phyloP scores from a whole-genome alignment of 2,888 invertebrate genomes.

The Nomada fabriciana region DNA sequence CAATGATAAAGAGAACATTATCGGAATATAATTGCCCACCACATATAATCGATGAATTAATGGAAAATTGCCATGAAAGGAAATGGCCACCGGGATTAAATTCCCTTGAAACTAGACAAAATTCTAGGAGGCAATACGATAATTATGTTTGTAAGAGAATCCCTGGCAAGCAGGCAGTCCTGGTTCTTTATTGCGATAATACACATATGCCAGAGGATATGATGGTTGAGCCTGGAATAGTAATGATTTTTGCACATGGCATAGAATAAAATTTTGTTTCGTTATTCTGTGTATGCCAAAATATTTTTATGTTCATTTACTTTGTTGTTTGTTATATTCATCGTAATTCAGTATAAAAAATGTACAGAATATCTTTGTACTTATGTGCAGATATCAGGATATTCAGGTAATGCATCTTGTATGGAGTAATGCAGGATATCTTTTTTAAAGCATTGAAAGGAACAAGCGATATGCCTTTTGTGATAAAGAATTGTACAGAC shows the following conservation, averaged over 20 bases:
- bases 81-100: conserved; percentile 97
- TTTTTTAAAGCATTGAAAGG: conserved; percentile 33
- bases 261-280: conserved; percentile 87
- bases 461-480: conserved; percentile 61
- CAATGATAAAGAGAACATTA: conserved; percentile 96
- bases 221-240: conserved; percentile 97
- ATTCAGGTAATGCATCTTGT: conserved; percentile 44
- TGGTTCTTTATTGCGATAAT: conserved; percentile 97
- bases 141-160: conserved; percentile 97
- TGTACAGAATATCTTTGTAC: conserved; percentile 52
- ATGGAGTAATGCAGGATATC: conserved; percentile 30
- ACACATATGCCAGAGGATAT: conserved; percentile 97
- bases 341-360: conserved; percentile 24
- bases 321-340: conserved; percentile 50
- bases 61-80: conserved; percentile 98
- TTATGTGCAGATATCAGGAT: conserved; percentile 41
- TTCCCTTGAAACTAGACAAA: conserved; percentile 96
- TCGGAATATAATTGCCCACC: conserved; percentile 97
- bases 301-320: conserved; percentile 39
- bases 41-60: conserved; percentile 96
- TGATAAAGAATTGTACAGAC: conserved; percentile 72
- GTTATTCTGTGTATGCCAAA: conserved; percentile 20
- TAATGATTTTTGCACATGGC: conserved; percentile 99
- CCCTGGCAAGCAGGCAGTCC: conserved; percentile 97
- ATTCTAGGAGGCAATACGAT: conserved; percentile 96